phyloP scores from a whole-genome alignment of 2,888 invertebrate species.

The Agrypnus murinus region DNA sequence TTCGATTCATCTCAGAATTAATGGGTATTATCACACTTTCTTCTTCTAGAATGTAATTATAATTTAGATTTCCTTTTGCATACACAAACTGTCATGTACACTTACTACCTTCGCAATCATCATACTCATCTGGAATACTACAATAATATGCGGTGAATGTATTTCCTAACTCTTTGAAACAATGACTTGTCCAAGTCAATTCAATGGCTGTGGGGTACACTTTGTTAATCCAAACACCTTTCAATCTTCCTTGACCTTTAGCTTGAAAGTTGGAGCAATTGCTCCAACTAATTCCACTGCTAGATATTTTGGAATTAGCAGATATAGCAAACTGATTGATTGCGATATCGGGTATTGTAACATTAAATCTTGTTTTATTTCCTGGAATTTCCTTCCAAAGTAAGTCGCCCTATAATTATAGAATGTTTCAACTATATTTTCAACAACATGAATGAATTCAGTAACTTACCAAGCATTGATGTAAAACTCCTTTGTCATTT shows the following conservation, averaged over 20 bases:
- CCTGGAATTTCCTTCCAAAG: too few species aligned
- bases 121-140: too few species aligned
- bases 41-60: too few species aligned
- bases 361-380: too few species aligned
- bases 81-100: too few species aligned
- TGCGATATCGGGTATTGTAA: slow-evolving; percentile 72
- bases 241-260: slow-evolving; percentile 73
- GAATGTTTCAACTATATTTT: too few species aligned
- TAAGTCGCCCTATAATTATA: not conserved
- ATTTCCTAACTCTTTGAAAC: too few species aligned
- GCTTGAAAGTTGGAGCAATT: slow-evolving; percentile 79
- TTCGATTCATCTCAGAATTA: too few species aligned
- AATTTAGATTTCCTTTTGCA: too few species aligned
- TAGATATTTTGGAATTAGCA: slow-evolving; percentile 79
- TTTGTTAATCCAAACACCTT: slow-evolving; percentile 73
- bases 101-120: too few species aligned
- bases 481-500: slow-evolving; percentile 63
- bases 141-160: too few species aligned
- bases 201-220: slow-evolving; percentile 74
- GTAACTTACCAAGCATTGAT: slow-evolving; percentile 65
- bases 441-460: not conserved
- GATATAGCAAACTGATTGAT: slow-evolving; percentile 88
- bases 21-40: too few species aligned
- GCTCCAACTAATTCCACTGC: slow-evolving; percentile 91
- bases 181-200: slow-evolving; percentile 85